Evolutionary conservation across 2,888 invertebrate genomes (phyloP), one percentile per base, ranked within the genome.

Genomic region (Erannis defoliaria): DNA sequence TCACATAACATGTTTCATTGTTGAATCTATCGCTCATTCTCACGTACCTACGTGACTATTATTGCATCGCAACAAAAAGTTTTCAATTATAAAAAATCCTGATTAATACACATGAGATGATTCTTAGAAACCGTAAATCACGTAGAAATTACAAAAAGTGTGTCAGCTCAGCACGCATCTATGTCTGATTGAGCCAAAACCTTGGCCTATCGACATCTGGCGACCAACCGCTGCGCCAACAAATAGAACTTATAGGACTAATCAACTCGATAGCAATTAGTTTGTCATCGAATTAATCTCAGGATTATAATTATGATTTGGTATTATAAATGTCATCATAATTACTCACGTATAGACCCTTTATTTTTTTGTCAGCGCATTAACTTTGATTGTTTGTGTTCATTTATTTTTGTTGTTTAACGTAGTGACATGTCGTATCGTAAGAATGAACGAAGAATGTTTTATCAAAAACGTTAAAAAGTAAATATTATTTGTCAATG

Each of bases 201-300:
- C 77, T 77, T 82, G 78, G 72, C 73, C 71, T 66, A 67, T 75
- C 76, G 77, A 71, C 76, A 74, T 55, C 54, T 49, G 63, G 37
- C 64, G 38, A 33, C 53, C 58, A 49, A 64, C 62, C 62, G 55
- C 55, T 57, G 67, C 33, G 62, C 51, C 60, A 46, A 60, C 40
- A 43, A 62, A 62, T 64, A 54, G n/a, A 55, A 45, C 45, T 38
- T 59, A 62, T 64, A 54, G n/a, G 53, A 45, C 45, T 38, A 58
- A 62, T 60, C 50, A 55, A 57, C 0, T 5, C 40, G 21, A 23
- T 14, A 50, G 23, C 38, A 19, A 50, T 51, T 54, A 54, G 19
- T 49, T 37, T 54, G 49, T 61, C 40, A 54, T 29, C 42, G 18
- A 51, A 40, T 40, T 54, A 49, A 49, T 55, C 40, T 26, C 6